Conservation (phyloP, 2,113 vertebrate species). For the Eurypyga helias region DNA sequence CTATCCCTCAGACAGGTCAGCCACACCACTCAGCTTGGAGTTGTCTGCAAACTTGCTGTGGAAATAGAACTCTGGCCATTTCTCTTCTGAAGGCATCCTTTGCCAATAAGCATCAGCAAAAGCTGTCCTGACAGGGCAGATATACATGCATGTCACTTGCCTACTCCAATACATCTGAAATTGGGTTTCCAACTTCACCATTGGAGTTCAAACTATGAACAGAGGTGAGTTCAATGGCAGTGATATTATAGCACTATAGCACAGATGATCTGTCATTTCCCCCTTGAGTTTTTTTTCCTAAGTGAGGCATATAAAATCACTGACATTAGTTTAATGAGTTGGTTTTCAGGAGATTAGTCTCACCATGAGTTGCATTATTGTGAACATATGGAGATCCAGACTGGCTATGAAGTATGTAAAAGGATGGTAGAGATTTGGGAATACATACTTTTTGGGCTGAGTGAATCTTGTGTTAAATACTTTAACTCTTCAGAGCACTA, state of each 20-base stretch:
- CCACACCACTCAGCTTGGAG: too few species aligned
- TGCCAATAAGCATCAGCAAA: constrained; percentile 33
- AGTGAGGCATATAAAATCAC: neutral
- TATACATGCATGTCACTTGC: neutral
- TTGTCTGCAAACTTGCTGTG: neutral
- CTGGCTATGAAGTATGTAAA: constrained; percentile 28
- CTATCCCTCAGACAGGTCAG: too few species aligned
- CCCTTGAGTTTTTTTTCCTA: neutral
- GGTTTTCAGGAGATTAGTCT: constrained; percentile 38
- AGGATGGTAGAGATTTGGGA: neutral
- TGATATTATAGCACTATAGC: neutral
- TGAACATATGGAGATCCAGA: constrained; percentile 25
- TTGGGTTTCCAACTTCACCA: neutral
- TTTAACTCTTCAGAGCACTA: neutral
- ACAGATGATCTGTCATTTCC: neutral
- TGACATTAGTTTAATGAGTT: constrained; percentile 12
- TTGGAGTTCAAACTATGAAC: neutral
- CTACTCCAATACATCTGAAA: neutral
- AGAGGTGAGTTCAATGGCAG: neutral
- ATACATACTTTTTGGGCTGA: neutral
- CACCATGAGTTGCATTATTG: constrained; percentile 18
- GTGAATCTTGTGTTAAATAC: neutral
- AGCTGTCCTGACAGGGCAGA: neutral
- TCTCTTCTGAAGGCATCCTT: neutral
- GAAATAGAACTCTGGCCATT: neutral